Percentiles rank a stretch among this genome's conserved stretches.
Conservation (phyloP, 2,888 invertebrate genomes). For the Plagodis dolabraria region DNA sequence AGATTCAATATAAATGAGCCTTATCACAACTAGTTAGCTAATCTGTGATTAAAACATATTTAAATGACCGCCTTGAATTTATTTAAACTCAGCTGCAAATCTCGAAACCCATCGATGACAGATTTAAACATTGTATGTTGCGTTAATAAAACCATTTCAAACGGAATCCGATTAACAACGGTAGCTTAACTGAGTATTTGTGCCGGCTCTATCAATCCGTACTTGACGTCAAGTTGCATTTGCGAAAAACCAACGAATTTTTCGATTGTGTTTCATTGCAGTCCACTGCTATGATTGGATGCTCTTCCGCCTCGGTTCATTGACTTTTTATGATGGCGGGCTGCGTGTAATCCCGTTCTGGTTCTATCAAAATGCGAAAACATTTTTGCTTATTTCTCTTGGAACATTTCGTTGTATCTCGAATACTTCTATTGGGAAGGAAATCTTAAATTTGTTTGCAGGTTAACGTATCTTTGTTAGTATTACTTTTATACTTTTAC, state of each 20-base stretch:
- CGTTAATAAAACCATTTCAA: constrained; percentile 58
- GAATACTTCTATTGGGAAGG: background rate
- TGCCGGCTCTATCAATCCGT: constrained; percentile 48
- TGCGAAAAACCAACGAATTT: constrained; percentile 31
- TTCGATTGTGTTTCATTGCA: constrained; percentile 34
- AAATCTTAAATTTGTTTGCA: background rate
- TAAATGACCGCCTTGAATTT: background rate
- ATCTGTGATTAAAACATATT: too few species aligned
- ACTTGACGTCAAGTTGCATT: constrained; percentile 42
- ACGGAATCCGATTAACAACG: constrained; percentile 57
- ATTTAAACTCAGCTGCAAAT: constrained; percentile 6
- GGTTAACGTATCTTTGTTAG: background rate
- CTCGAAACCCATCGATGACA: constrained; percentile 29
- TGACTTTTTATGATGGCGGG: constrained; percentile 28
- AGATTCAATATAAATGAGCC: too few species aligned
- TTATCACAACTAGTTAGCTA: too few species aligned
- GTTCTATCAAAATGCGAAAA: constrained; percentile 24
- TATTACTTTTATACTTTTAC: too few species aligned
- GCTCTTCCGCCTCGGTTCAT: constrained; percentile 29
- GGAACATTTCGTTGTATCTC: constrained; percentile 10
- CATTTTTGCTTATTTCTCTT: constrained; percentile 20
- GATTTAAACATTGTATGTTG: constrained; percentile 47
- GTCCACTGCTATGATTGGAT: constrained; percentile 31
- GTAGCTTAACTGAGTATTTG: constrained; percentile 51
- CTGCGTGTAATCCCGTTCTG: constrained; percentile 21